Conservation (phyloP, 2,888 invertebrate genomes). For the Quadriops clusia region DNA sequence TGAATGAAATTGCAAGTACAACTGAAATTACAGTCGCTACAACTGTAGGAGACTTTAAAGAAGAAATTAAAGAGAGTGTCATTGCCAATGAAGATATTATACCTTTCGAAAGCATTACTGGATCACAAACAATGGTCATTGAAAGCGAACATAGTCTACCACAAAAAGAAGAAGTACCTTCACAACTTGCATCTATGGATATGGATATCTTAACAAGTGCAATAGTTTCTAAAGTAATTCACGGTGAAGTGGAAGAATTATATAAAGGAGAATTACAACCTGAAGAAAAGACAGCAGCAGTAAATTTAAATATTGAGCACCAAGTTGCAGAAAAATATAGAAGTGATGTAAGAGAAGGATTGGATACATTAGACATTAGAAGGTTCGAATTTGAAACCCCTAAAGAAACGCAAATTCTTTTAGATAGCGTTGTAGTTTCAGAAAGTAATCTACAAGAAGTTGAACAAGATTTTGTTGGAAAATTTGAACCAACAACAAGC, state of each 20-base stretch:
- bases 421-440: conserved; percentile 38
- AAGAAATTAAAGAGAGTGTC: conserved; percentile 14
- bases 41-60: conserved; percentile 23
- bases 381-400: conserved; percentile 28
- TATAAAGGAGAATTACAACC: conserved; percentile 29
- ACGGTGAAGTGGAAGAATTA: conserved; percentile 36
- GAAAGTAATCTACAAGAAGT: conserved; percentile 39
- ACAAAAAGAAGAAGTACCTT: conserved; percentile 28
- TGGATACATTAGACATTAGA: conserved; percentile 19
- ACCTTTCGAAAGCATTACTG: conserved; percentile 28
- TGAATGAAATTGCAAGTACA: conserved; percentile 36
- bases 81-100: conserved; percentile 25
- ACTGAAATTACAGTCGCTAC: conserved; percentile 33
- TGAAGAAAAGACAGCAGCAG: conserved; percentile 25
- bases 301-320: conserved; percentile 26
- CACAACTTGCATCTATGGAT: conserved; percentile 34
- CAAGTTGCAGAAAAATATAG: conserved; percentile 34
- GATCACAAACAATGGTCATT: conserved; percentile 31
- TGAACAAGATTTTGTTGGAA: conserved; percentile 38
- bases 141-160: conserved; percentile 36
- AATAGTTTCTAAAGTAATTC: conserved; percentile 34
- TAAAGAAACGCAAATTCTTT: conserved; percentile 34
- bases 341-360: conserved; percentile 22
- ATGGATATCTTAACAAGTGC: conserved; percentile 34
- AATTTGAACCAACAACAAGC: conserved; percentile 38